These are phyloP conservation scores for Agapornis canus DNA, from an alignment of 2,797 vertebrate species.

Conservation along the genomic window DNA sequence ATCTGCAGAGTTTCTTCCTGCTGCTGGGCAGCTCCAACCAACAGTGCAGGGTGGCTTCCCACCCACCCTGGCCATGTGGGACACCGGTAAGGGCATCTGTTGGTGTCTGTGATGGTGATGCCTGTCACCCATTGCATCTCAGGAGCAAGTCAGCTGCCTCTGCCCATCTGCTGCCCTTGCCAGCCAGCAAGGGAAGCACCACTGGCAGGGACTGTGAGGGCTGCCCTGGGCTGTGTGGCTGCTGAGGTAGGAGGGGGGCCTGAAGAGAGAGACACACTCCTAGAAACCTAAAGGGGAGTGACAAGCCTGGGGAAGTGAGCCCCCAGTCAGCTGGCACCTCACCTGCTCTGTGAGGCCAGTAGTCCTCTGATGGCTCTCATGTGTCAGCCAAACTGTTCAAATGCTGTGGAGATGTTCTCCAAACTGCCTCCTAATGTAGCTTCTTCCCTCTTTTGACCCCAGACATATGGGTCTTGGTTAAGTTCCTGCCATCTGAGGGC, in stretches of 20 bases:
- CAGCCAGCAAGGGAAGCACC: neutral
- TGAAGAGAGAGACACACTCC: fast-evolving
- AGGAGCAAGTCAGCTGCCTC: fast-evolving
- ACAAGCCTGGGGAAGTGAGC: neutral
- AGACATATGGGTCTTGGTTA: neutral
- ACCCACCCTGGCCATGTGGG: neutral
- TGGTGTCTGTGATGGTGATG: neutral
- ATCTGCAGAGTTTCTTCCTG: neutral
- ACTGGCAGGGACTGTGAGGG: neutral
- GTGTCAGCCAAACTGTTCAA: neutral
- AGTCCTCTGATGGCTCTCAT: fast-evolving
- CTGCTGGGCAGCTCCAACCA: neutral
- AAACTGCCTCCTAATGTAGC: neutral
- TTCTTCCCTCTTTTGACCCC: neutral
- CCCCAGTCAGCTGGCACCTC: neutral
- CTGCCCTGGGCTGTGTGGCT: neutral
- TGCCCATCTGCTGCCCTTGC: neutral
- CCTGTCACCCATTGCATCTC: neutral
- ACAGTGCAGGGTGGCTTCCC: neutral
- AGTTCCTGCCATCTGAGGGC: neutral
- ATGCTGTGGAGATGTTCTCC: neutral
- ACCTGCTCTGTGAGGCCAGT: neutral
- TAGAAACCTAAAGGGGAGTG: neutral
- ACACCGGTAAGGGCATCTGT: fast-evolving
- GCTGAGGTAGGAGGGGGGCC: neutral